These are phyloP conservation scores for Plutomurus gul DNA, from an alignment of 1,140 invertebrate species.

Conservation along the genomic window DNA sequence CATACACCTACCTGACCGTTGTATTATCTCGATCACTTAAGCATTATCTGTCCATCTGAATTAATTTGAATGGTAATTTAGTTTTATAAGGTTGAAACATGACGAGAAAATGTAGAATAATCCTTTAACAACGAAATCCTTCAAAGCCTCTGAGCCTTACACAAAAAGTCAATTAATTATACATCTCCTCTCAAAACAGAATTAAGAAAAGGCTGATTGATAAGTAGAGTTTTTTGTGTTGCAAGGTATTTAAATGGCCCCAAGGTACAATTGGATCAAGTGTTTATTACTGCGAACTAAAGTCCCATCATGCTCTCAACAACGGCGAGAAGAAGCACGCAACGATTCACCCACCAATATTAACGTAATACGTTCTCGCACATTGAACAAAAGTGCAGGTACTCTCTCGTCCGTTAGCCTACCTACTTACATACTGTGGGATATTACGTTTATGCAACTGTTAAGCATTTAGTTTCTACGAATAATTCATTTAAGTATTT, in stretches of 20 bases:
- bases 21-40: too few species aligned
- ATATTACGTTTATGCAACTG: too few species aligned
- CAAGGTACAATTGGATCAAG: not conserved
- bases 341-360: too few species aligned
- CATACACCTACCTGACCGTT: too few species aligned
- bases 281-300: not conserved
- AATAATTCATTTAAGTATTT: too few species aligned
- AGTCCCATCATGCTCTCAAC: not conserved
- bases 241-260: not conserved
- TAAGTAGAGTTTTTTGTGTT: not conserved
- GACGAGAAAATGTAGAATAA: not conserved
- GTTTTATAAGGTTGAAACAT: not conserved
- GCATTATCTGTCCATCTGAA: not conserved
- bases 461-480: too few species aligned
- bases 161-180: constrained; percentile 24
- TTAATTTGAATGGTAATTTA: not conserved
- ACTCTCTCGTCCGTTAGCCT: too few species aligned
- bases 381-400: too few species aligned
- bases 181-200: not conserved
- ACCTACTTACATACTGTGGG: too few species aligned
- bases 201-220: not conserved
- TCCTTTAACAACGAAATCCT: not conserved
- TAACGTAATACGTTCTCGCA: too few species aligned
- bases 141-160: not conserved
- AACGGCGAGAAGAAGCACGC: not conserved